Conservation (phyloP, 2,888 invertebrate genomes). For the Thelaira solivaga region DNA sequence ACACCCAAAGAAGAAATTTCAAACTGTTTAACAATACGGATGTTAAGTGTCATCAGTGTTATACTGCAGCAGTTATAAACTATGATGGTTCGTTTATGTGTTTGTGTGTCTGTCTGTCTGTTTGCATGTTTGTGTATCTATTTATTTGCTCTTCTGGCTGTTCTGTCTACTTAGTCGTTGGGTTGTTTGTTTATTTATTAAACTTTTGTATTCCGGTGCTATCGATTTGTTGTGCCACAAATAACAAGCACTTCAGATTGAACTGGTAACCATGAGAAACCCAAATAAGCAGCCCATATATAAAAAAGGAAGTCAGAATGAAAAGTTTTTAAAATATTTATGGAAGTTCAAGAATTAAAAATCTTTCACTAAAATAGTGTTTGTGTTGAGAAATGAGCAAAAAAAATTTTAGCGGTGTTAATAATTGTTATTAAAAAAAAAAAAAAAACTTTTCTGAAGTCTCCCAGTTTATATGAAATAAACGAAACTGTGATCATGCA, state of each 20-base stretch:
- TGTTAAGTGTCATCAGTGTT: conserved; percentile 50
- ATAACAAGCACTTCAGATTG: conserved; percentile 29
- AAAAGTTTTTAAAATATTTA: not conserved
- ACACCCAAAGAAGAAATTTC: conserved; percentile 32
- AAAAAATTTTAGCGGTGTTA: too few relatives aligned
- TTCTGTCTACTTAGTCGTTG: not conserved
- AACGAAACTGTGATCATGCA: conserved; percentile 24
- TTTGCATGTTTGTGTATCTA: not conserved
- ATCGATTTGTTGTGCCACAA: conserved; percentile 49
- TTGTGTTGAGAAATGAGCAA: too few relatives aligned
- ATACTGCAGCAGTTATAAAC: conserved; percentile 44
- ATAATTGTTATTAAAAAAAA: too few relatives aligned
- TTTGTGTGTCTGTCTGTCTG: conserved; percentile 5
- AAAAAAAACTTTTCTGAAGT: not conserved
- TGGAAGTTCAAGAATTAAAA: too few relatives aligned
- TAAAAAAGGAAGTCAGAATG: not conserved
- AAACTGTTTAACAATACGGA: conserved; percentile 51
- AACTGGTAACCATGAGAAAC: conserved; percentile 3
- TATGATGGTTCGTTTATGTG: conserved; percentile 30
- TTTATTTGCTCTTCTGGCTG: conserved; percentile 8
- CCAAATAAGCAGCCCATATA: too few relatives aligned
- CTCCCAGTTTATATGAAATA: not conserved
- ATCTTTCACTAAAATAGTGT: too few relatives aligned
- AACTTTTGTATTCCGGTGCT: conserved; percentile 20
- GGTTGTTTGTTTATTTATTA: conserved; percentile 19